Base-by-base conservation (phyloP, 2,888 invertebrate species). In the Carabus problematicus region DNA sequence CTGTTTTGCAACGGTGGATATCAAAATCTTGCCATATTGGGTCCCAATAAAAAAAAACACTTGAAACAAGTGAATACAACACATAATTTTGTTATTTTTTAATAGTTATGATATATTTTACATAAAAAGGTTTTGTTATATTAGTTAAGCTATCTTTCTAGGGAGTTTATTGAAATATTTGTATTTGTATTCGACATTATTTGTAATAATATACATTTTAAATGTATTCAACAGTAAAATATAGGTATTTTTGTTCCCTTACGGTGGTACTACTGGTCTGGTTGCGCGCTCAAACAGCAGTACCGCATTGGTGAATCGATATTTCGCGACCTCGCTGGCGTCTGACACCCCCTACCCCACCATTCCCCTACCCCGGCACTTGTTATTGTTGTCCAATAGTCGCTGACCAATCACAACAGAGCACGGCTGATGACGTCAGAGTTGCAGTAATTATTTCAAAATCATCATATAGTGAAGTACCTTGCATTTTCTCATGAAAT, bases 261-360 rank as follows among this genome's bases (percentile, higher is more conserved):
- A 40, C 12, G 12, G 11, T 59, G 6, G 29, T 29, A 29, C 29
- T 6, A 29, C 29, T 29, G 41, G 41, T 59, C n/a, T 8, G 11
- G 41, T 45, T 59, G 66, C 66, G 66, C 66, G 49, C 49, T 40
- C 18, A 52, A 56, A 18, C 55, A 55, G 55, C n/a, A 19, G 39
- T 19, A 41, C 16, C 11, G 54, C 43, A n/a, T 39, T 39, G 39
- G 8, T 18, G 18, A 52, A 67, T 67, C 67, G 60, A 67, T 67
- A 67, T 49, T 16, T 40, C 6, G 29, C 67, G 67, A 67, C 67
- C 67, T 67, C 45, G 54, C 54, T 60, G 67, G 67, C 67, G 67
- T 19, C 56, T 56, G n/a, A 19, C 60, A 8, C 49, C 60, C 52
- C 47, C 18, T 43, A 8, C 56, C 9, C 42, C 19, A 18, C 40